Evolutionary conservation across 2,888 invertebrate species (phyloP).

Genomic region (Apotomis betuletana): DNA sequence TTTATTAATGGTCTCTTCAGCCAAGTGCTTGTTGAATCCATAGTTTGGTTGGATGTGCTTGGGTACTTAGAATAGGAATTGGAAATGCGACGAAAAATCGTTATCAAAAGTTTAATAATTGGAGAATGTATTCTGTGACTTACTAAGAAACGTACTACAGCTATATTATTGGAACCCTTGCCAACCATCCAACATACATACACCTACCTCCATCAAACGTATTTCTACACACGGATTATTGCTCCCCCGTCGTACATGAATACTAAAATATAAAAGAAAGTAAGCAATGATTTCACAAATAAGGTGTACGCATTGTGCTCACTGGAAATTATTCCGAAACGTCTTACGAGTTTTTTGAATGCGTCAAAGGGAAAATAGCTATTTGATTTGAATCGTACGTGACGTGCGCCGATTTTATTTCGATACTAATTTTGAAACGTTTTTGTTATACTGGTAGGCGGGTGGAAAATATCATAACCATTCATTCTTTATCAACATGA

Average conservation of each 20-base stretch:
- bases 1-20: conserved; percentile 47
- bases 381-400: conserved; percentile 41
- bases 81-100: neutral
- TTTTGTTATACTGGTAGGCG: neutral
- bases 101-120: neutral
- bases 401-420: conserved; percentile 26
- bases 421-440: conserved; percentile 16
- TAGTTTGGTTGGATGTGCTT: neutral
- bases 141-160: too few species aligned
- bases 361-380: conserved; percentile 43
- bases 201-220: neutral
- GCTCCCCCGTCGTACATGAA: conserved; percentile 4
- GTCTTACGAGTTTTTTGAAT: conserved; percentile 49
- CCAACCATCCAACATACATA: too few species aligned
- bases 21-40: conserved; percentile 1
- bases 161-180: too few species aligned
- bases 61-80: neutral
- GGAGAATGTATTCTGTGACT: too few species aligned
- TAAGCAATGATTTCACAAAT: conserved; percentile 53
- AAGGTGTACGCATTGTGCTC: conserved; percentile 52
- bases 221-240: conserved; percentile 35
- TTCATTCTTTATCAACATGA: too few species aligned
- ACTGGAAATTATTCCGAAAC: conserved; percentile 51
- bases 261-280: conserved; percentile 45
- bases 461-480: too few species aligned